Conservation (phyloP, 2,888 invertebrate species). For the Didymodactylos carnosus region DNA sequence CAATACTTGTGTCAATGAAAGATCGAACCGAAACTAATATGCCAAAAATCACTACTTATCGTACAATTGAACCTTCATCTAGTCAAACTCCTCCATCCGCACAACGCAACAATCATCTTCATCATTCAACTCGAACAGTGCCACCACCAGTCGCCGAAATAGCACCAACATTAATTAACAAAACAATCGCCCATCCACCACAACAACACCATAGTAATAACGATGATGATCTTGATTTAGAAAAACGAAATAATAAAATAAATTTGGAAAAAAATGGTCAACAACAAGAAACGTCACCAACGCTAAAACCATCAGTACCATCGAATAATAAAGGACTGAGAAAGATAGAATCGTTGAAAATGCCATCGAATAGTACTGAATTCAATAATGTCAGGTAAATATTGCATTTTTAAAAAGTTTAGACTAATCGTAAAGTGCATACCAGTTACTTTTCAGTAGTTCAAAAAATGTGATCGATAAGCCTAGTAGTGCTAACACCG, state of each 20-base stretch:
- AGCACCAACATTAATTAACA: not conserved
- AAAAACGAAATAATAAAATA: too few relatives aligned
- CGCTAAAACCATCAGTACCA: not conserved
- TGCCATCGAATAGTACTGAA: not conserved
- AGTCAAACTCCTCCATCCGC: not conserved
- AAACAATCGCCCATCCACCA: not conserved
- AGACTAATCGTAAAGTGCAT: too few relatives aligned
- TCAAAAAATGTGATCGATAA: too few relatives aligned
- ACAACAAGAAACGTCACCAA: too few relatives aligned
- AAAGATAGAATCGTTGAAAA: not conserved
- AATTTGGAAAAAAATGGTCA: not conserved
- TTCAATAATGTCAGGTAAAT: not conserved
- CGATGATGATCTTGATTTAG: too few relatives aligned
- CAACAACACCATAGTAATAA: not conserved
- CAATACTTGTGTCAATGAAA: slow-evolving; percentile 14
- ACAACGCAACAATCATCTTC: too few relatives aligned
- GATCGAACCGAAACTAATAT: slow-evolving; percentile 8
- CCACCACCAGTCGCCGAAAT: not conserved
- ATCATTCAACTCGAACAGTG: not conserved
- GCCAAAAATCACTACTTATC: slow-evolving; percentile 14
- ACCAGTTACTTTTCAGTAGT: too few relatives aligned
- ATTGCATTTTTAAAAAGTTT: not conserved
- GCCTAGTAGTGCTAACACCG: too few relatives aligned
- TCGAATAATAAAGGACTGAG: not conserved
- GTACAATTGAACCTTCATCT: not conserved